Evolutionary conservation across 2,113 vertebrate genomes (phyloP).

Genomic region (Pterophyllum scalare): DNA sequence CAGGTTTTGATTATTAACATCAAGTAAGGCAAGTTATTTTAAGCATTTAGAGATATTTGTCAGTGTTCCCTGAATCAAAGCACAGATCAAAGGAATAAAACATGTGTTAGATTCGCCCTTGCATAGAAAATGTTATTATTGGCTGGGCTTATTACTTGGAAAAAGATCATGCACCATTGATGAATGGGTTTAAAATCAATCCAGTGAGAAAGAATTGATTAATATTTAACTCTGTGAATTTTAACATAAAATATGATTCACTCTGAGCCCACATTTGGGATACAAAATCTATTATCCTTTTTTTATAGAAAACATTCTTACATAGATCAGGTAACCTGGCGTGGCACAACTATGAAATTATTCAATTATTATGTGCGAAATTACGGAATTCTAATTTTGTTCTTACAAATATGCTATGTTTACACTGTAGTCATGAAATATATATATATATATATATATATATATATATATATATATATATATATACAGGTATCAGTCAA

Average conservation of each 20-base stretch:
- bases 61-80: conserved; percentile 41
- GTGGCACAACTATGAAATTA: not conserved
- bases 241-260: not conserved
- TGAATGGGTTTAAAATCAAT: conserved; percentile 23
- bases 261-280: not conserved
- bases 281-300: not conserved
- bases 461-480: too few relatives aligned
- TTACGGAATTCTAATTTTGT: not conserved
- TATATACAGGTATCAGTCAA: too few relatives aligned
- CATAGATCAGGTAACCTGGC: not conserved
- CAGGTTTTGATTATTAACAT: conserved; percentile 20
- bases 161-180: not conserved
- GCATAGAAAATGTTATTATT: conserved; percentile 31
- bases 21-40: conserved; percentile 23
- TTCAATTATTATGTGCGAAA: not conserved
- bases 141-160: conserved; percentile 11
- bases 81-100: conserved; percentile 55
- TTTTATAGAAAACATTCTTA: not conserved
- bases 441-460: too few relatives aligned
- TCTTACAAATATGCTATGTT: not conserved
- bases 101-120: conserved; percentile 24
- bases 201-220: conserved; percentile 1
- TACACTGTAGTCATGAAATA: not conserved
- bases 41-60: conserved; percentile 33
- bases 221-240: conserved; percentile 18